Evolutionary conservation across 2,888 invertebrate genomes (phyloP).

Genomic region (Limnephilus lunatus): DNA sequence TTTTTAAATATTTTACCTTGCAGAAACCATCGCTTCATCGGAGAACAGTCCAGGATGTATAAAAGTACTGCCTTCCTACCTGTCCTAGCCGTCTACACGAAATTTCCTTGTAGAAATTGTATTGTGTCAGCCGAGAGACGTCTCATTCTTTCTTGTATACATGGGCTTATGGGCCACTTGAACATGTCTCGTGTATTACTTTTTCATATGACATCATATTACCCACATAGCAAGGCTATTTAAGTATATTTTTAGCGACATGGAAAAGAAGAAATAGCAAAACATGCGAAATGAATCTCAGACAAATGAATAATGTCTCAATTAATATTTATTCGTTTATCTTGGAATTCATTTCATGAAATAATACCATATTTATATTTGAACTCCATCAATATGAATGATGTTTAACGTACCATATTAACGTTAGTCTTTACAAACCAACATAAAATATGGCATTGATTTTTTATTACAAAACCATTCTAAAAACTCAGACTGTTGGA

Average conservation of each 20-base stretch:
- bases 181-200: not conserved
- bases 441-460: not conserved
- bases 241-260: not conserved
- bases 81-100: slow-evolving; percentile 8
- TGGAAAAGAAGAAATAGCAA: not conserved
- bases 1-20: not conserved
- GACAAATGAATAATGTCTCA: not conserved
- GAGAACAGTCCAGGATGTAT: not conserved
- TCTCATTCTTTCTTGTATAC: slow-evolving; percentile 20
- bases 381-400: not conserved
- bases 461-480: not conserved
- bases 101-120: slow-evolving; percentile 33
- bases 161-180: not conserved
- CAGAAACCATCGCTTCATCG: not conserved
- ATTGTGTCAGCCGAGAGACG: slow-evolving; percentile 27
- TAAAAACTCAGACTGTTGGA: too few relatives aligned
- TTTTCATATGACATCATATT: not conserved
- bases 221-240: not conserved
- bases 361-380: not conserved
- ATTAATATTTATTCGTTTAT: not conserved
- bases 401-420: too few relatives aligned
- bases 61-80: slow-evolving; percentile 7
- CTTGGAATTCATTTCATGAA: not conserved
- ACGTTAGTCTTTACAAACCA: not conserved
- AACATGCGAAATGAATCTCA: not conserved